Evolutionary conservation across 2,888 invertebrate species (phyloP).

Genomic region (Epinotia bilunana): DNA sequence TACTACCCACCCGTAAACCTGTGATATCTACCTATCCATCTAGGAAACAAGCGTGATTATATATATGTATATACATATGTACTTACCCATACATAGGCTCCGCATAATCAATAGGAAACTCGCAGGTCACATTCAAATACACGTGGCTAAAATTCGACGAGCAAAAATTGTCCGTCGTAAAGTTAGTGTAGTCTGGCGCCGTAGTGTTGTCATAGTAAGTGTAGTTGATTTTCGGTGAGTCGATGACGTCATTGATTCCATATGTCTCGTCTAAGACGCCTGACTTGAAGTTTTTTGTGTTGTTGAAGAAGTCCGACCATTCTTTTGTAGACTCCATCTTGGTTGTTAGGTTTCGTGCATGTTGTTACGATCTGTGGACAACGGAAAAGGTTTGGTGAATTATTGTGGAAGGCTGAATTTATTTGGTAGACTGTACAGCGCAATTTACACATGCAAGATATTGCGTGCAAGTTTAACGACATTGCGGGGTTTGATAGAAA

Average conservation of each 20-base stretch:
- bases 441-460: too few species aligned
- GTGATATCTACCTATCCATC: too few species aligned
- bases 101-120: constrained; percentile 87
- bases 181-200: constrained; percentile 65
- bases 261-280: constrained; percentile 48
- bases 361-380: constrained; percentile 45
- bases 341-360: constrained; percentile 44
- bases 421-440: background rate
- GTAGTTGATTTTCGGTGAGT: constrained; percentile 55
- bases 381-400: background rate
- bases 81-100: constrained; percentile 88
- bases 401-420: background rate
- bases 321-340: constrained; percentile 73
- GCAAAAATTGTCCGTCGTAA: constrained; percentile 73
- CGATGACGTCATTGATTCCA: constrained; percentile 49
- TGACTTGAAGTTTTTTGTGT: constrained; percentile 51
- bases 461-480: too few species aligned
- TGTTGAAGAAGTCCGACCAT: constrained; percentile 66
- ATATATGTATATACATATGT: background rate
- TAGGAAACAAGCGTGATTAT: too few species aligned
- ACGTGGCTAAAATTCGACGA: constrained; percentile 73
- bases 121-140: constrained; percentile 87
- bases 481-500: too few species aligned
- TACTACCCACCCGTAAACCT: too few species aligned
- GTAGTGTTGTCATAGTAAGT: constrained; percentile 66